Evolutionary conservation across 2,113 vertebrate genomes (phyloP), one percentile per base, ranked within the genome.

Genomic region (Dasyprocta punctata): DNA sequence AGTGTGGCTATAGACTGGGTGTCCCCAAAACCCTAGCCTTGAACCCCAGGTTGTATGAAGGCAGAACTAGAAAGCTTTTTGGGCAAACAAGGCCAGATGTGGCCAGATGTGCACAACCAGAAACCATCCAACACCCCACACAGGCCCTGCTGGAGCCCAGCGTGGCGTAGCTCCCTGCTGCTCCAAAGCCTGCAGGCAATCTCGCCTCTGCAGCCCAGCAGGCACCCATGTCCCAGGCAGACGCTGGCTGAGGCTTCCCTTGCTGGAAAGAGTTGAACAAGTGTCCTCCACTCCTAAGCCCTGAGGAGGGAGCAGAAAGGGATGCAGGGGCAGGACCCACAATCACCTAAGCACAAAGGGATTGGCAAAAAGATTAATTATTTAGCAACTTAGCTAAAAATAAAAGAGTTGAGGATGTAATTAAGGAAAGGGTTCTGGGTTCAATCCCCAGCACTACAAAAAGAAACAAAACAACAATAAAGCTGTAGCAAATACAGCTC

Each of bases 181-280:
- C n/a, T 52, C 54, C 13, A 1, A 4, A 22, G 17, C 56, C 47
- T 22, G 1, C 36, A 67, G 47, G 56, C 73, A 41, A 19, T n/a
- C 6, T 7, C 0, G 7, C 95, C 44, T 75, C 61, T 22, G 36
- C n/a, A 33, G 36, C 41, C 38, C 73, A 5, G 71, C 11, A 61
- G 36, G 22, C 1, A 13, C 65, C 16, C 3, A 14, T 24, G n/a
- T 38, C 0, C 52, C 12, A 26, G 14, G 52, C 0, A 24, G 69
- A 4, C 17, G 20, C 52, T 90, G 60, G 78, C 36, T 49, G 6
- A 58, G 61, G 33, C 69, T 58, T 58, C 65, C 3, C 16, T 28
- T 41, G 3, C 19, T 69, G 49, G 17, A 36, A 36, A 92, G 41
- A 38, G 9, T 19, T 81, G 63, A 73, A 49, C 38, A 60, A 13